Percentiles rank a stretch among this genome's conserved stretches.
Conservation (phyloP, 2,797 vertebrate genomes). For the Myoxocephalus aenaeus region DNA sequence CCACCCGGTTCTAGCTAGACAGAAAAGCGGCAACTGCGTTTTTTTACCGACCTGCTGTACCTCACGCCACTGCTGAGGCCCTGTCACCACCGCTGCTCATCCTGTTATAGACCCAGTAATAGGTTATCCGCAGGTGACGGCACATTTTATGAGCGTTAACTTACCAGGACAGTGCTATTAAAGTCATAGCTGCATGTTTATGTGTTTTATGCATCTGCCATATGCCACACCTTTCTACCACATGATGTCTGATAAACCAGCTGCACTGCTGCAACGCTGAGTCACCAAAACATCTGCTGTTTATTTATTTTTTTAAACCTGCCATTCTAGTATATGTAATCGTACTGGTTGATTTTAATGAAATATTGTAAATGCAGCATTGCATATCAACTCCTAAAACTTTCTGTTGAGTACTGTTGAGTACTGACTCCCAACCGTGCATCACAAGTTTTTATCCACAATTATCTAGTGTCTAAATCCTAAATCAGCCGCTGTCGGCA, state of each 20-base stretch:
- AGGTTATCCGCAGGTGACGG: constrained; percentile 33
- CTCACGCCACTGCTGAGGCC: constrained; percentile 6
- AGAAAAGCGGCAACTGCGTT: constrained; percentile 17
- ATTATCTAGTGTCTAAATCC: neutral
- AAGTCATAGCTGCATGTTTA: constrained; percentile 27
- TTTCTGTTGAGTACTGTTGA: neutral
- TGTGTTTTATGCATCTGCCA: constrained; percentile 44
- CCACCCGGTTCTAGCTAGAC: constrained; percentile 26
- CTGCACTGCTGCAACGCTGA: constrained; percentile 9
- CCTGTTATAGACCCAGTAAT: constrained; percentile 7
- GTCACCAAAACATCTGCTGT: constrained; percentile 6
- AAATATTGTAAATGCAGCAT: neutral
- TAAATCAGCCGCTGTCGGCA: neutral
- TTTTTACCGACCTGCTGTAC: neutral
- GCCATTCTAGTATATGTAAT: neutral
- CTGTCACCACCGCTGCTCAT: constrained; percentile 30
- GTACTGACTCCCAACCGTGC: neutral
- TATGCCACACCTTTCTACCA: constrained; percentile 24
- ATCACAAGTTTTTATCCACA: neutral
- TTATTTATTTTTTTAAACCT: neutral
- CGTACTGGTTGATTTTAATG: neutral
- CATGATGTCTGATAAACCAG: constrained; percentile 27
- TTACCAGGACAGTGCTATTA: constrained; percentile 21
- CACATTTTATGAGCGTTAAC: constrained; percentile 31
- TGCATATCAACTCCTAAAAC: neutral